Percentiles rank a stretch among this genome's conserved stretches.
Conservation (phyloP, 2,797 vertebrate genomes). For the Siniperca scherzeri region DNA sequence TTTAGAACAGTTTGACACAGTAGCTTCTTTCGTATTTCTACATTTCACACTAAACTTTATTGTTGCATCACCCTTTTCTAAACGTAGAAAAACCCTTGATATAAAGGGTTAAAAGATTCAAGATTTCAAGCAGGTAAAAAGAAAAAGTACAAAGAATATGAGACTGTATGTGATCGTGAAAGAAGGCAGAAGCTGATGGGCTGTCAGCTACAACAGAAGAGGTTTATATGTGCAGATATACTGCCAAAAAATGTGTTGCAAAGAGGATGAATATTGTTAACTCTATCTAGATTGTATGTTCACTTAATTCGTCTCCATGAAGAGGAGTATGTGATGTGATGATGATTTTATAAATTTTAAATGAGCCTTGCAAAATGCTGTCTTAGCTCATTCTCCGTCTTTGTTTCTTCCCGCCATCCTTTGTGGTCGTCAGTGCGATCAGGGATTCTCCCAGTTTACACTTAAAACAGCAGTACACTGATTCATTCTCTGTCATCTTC, state of each 20-base stretch:
- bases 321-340: constrained; percentile 20
- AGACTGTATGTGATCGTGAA: constrained; percentile 15
- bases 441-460: constrained; percentile 41
- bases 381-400: constrained; percentile 32
- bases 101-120: constrained; percentile 10
- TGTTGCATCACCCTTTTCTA: constrained; percentile 21
- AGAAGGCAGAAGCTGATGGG: constrained; percentile 16
- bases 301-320: constrained; percentile 23
- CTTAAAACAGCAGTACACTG: constrained; percentile 34
- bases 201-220: constrained; percentile 33
- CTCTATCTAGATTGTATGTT: constrained; percentile 13
- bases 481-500: constrained; percentile 55
- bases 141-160: neutral
- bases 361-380: constrained; percentile 49
- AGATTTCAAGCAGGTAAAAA: constrained; percentile 16
- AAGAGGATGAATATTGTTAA: constrained; percentile 17
- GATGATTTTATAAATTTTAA: constrained; percentile 53
- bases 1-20: neutral
- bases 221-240: constrained; percentile 10
- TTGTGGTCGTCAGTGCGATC: constrained; percentile 41
- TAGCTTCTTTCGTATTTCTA: neutral
- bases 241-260: constrained; percentile 8
- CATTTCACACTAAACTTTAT: constrained; percentile 22
- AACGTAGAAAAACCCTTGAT: neutral
- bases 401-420: constrained; percentile 30